phyloP scores from a whole-genome alignment of 2,888 invertebrate genomes.

The Yponomeuta malinellus region DNA sequence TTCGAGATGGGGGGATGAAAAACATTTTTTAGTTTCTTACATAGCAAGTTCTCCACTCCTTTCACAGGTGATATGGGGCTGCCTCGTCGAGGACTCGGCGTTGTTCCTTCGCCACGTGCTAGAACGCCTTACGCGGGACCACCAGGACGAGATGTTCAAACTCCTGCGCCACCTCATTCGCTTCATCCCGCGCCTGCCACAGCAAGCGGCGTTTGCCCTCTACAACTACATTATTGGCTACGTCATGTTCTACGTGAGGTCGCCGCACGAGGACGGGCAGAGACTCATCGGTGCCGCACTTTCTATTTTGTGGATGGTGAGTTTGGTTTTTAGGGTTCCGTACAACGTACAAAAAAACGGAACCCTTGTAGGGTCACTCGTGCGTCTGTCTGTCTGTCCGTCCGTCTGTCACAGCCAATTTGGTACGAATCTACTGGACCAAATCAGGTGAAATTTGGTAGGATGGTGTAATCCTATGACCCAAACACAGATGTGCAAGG shows the following conservation, averaged over 20 bases:
- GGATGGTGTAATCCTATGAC: too few species aligned
- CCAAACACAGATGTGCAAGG: too few species aligned
- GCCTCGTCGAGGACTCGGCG: constrained; percentile 98
- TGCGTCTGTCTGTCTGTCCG: too few species aligned
- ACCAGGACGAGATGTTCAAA: constrained; percentile 96
- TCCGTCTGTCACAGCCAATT: too few species aligned
- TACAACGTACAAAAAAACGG: too few species aligned
- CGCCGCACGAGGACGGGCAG: constrained; percentile 96
- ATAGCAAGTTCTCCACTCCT: neutral
- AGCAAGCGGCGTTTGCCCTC: constrained; percentile 97
- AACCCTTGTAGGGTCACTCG: too few species aligned
- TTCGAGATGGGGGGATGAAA: too few species aligned
- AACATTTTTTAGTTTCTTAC: too few species aligned
- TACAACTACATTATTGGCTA: constrained; percentile 99
- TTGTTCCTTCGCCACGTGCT: constrained; percentile 96
- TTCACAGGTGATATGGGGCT: constrained; percentile 94
- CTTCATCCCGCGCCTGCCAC: constrained; percentile 93
- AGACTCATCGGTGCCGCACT: constrained; percentile 95
- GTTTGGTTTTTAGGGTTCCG: constrained; percentile 19
- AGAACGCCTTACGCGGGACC: constrained; percentile 94
- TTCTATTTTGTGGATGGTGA: constrained; percentile 96
- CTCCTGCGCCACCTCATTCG: constrained; percentile 92
- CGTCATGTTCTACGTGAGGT: constrained; percentile 98
- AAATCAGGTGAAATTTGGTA: too few species aligned
- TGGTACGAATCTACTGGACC: too few species aligned